Evolutionary conservation across 2,797 vertebrate species (phyloP).

Genomic region (Notamacropus eugenii): DNA sequence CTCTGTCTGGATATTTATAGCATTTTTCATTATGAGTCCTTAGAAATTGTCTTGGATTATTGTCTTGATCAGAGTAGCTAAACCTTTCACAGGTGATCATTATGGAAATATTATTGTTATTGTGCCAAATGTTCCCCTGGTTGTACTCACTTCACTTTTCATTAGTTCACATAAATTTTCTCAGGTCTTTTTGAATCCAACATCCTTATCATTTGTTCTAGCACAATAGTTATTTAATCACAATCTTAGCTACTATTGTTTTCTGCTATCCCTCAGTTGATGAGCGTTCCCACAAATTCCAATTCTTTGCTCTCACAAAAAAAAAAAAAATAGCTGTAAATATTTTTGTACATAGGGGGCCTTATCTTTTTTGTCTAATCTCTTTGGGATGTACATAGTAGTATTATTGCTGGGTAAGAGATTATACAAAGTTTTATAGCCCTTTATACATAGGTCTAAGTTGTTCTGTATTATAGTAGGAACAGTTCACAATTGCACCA

Average conservation of each 20-base stretch:
- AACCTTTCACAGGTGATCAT: neutral
- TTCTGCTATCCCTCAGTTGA: neutral
- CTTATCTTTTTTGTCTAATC: too few relatives aligned
- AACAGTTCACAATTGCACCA: too few relatives aligned
- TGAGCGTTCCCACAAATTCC: neutral
- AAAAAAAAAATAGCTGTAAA: neutral
- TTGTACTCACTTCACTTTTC: neutral
- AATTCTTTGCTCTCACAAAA: neutral
- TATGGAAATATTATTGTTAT: too few relatives aligned
- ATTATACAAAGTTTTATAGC: too few relatives aligned
- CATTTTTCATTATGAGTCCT: neutral
- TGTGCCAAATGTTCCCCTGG: neutral
- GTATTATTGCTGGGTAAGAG: too few relatives aligned
- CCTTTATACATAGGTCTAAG: too few relatives aligned
- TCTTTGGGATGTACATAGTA: too few relatives aligned
- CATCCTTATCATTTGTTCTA: neutral
- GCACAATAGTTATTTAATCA: neutral
- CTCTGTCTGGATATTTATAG: too few relatives aligned
- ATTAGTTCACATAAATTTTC: neutral
- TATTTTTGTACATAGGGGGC: neutral
- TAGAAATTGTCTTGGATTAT: neutral
- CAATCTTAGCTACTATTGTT: neutral
- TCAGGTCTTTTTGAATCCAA: neutral
- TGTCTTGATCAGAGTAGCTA: neutral
- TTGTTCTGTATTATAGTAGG: too few relatives aligned